Base-by-base conservation (phyloP, 1,140 invertebrate genomes). In the Copidosoma floridanum region DNA sequence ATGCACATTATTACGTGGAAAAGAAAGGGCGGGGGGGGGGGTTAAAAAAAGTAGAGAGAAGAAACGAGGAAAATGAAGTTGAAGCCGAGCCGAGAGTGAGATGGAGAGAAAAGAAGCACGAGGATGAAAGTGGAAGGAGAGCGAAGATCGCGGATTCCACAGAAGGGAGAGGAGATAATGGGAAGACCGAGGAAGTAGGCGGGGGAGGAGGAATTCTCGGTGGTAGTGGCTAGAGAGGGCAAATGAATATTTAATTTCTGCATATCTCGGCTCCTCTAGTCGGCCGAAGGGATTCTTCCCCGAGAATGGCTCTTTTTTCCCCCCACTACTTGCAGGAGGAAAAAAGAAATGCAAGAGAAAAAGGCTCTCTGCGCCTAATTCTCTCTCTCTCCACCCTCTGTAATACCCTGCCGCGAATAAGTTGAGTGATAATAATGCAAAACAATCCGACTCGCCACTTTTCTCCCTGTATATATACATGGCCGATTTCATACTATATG, bases 231-330 rank as follows among this genome's bases (percentile, higher is more conserved):
- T n/a, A 29, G 50, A 14, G 50, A 66, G 65, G 57, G 64, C 71
- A 63, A 74, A 74, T 74, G 72, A 74, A 74, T 74, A 74, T 74
- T 74, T 74, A 74, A 74, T 73, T 73, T 70, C 64, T 63, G 70
- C 70, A 74, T 74, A 72, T 73, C 69, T 73, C 69, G 66, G 53
- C 57, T 55, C 46, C 61, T 8, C 57, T 37, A 59, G 61, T 52
- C 57, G 47, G 57, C 48, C 57, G 35, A 43, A 14, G 37, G 48
- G 53, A 44, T 32, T 14, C 26, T n/a, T n/a, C n/a, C n/a, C 43
- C 16, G 29, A 18, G 57, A 43, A 44, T 43, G 43, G 41, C 41
- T 54, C 32, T 53, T 47, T 54, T 26, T 60, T 11, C 21, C 26
- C 37, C 50, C 21, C 29, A 18, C n/a, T 29, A 18, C 27, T 59